Conservation (phyloP, 2,888 invertebrate species). For the Isoperla grammatica region DNA sequence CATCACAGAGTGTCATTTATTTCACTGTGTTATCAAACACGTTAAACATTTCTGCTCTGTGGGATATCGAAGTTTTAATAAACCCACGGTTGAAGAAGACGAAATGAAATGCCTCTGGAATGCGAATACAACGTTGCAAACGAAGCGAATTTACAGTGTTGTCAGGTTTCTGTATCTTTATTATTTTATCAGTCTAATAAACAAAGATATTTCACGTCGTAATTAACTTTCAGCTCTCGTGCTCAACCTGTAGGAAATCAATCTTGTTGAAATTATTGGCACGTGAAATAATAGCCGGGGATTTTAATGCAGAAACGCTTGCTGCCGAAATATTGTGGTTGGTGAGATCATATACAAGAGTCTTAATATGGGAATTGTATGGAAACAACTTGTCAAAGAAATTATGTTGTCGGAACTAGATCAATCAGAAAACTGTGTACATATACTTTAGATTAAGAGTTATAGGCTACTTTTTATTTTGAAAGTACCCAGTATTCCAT, state of each 20-base stretch:
- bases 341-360: too few species aligned
- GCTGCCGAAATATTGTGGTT: too few species aligned
- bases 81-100: not conserved
- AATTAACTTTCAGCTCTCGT: slow-evolving; percentile 26
- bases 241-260: slow-evolving; percentile 5
- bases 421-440: too few species aligned
- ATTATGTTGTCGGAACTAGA: too few species aligned
- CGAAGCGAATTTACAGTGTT: slow-evolving; percentile 4
- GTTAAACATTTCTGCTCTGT: not conserved
- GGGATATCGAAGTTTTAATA: slow-evolving; percentile 1
- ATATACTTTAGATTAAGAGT: too few species aligned
- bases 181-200: slow-evolving; percentile 19
- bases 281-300: slow-evolving; percentile 2
- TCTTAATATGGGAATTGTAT: too few species aligned
- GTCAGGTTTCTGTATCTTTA: slow-evolving; percentile 2
- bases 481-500: too few species aligned
- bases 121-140: not conserved
- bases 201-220: slow-evolving; percentile 26
- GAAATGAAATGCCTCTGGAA: slow-evolving; percentile 12
- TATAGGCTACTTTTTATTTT: too few species aligned
- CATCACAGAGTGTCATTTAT: too few species aligned
- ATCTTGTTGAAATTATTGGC: not conserved
- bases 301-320: not conserved
- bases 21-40: not conserved
- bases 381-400: too few species aligned